Percentiles rank a stretch among this genome's conserved stretches.
Evolutionary conservation across 2,113 vertebrate genomes (phyloP).

Genomic region (Corydoras sp.): DNA sequence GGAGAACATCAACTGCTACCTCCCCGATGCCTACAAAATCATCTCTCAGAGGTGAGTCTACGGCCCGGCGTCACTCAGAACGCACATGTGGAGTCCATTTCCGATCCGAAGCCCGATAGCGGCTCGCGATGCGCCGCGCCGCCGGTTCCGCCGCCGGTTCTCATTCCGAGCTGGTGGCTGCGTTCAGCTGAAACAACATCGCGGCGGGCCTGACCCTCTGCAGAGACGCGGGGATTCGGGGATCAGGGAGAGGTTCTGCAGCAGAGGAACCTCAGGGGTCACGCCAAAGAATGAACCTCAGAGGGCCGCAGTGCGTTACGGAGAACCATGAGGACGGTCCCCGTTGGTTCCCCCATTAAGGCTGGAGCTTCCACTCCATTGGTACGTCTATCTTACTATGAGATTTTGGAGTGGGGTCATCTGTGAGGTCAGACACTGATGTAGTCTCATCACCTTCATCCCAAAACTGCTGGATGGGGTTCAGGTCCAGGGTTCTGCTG

Average conservation of each 20-base stretch:
- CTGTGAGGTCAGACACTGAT: too few relatives aligned
- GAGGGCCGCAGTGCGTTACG: not conserved
- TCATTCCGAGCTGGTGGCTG: conserved; percentile 1
- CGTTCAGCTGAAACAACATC: conserved; percentile 32
- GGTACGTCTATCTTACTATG: too few relatives aligned
- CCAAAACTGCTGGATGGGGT: too few relatives aligned
- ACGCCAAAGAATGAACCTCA: not conserved
- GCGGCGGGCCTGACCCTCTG: conserved; percentile 15
- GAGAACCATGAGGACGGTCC: too few relatives aligned
- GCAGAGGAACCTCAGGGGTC: conserved; percentile 12
- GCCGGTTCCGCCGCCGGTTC: conserved; percentile 18
- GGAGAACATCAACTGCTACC: conserved; percentile 98
- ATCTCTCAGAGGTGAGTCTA: conserved; percentile 90
- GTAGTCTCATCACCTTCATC: too few relatives aligned
- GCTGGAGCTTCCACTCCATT: too few relatives aligned
- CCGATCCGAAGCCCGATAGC: conserved; percentile 23
- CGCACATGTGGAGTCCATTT: conserved; percentile 39
- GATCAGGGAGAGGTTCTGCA: conserved; percentile 3
- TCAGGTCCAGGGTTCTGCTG: too few relatives aligned
- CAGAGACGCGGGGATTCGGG: not conserved
- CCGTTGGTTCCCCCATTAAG: too few relatives aligned
- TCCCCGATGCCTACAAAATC: conserved; percentile 98
- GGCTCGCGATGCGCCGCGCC: conserved; percentile 9
- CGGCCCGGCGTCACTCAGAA: conserved; percentile 29
- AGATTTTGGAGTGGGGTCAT: too few relatives aligned